Base-by-base conservation (phyloP, 2,113 vertebrate genomes). In the Erythrolamprus reginae region DNA sequence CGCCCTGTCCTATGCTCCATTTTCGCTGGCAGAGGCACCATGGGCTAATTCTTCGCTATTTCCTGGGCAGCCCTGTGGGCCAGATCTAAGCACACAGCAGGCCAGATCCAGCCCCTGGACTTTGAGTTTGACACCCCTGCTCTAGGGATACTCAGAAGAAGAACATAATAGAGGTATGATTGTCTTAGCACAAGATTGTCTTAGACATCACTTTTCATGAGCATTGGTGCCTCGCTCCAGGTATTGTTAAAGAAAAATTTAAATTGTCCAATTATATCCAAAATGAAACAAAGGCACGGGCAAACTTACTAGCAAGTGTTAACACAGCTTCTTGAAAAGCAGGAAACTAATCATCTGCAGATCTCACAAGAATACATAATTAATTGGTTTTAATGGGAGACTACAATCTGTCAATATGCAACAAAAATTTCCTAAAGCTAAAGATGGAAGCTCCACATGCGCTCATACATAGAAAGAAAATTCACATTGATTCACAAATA, bases 401-500 rank as follows among this genome's bases (percentile, higher is more conserved):
- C 38, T 38, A 65, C 83, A 70, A 58, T 24, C 47, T 52, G 19
- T 52, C 42, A 86, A 90, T 65, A 90, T 70, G 47, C 45, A 77
- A 26, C 17, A 51, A 58, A 70, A 33, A n/a, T 56, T 21, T 52
- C 48, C 70, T 70, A 70, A 55, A 89, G 38, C 28, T 28, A 88
- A 17, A 82, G 17, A 42, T 82, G 51, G 17, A 50, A 48, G 7
- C 5, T 65, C 28, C 84, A 89, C 4, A 15, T 42, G 82, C 85
- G 55, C 33, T 61, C 89, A 65, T 38, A 28, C 2, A 0, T 51
- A 84, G 0, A 0, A 48, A 23, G 42, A 1, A 52, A 93, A 86
- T 87, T 84, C 26, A 65, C 82, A 93, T 85, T 84, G 38, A 94
- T 93, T 89, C 91, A 91, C 90, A 95, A 92, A 93, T 84, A 92